Percentiles rank a stretch among this genome's conserved stretches.
Evolutionary conservation across 2,113 vertebrate species (phyloP).

Genomic region (Oxygymnocypris stewartii): DNA sequence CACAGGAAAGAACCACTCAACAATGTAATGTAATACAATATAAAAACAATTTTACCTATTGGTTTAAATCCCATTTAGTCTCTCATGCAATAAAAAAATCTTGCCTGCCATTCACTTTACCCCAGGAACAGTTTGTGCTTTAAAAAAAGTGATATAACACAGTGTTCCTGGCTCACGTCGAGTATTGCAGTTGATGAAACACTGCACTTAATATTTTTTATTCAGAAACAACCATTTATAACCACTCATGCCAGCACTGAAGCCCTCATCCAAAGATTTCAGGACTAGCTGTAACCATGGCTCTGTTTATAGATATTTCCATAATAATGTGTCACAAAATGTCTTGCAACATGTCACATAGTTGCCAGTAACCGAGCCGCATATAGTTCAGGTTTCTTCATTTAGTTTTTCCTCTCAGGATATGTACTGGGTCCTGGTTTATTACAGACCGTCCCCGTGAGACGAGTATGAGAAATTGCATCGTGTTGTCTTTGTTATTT

Average conservation of each 20-base stretch:
- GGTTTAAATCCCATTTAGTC: not conserved
- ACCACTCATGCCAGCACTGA: not conserved
- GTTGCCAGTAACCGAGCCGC: not conserved
- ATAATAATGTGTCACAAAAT: not conserved
- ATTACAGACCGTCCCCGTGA: not conserved
- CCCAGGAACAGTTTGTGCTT: not conserved
- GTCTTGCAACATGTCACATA: not conserved
- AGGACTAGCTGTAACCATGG: not conserved
- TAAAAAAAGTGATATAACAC: not conserved
- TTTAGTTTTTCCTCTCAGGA: conserved; percentile 5
- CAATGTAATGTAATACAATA: not conserved
- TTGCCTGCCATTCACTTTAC: not conserved
- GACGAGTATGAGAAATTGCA: not conserved
- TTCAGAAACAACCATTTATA: not conserved
- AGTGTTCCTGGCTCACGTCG: not conserved
- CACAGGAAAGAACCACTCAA: not conserved
- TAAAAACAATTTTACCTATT: no score
- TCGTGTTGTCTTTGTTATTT: not conserved
- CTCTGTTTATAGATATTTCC: not conserved
- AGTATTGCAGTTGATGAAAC: not conserved
- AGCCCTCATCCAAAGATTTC: not conserved
- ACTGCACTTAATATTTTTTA: not conserved
- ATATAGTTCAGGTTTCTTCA: not conserved
- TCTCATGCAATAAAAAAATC: not conserved
- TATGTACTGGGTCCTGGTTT: not conserved